These are phyloP conservation scores for Apolygus lucorum DNA, from an alignment of 1,140 invertebrate species.

Conservation along the genomic window DNA sequence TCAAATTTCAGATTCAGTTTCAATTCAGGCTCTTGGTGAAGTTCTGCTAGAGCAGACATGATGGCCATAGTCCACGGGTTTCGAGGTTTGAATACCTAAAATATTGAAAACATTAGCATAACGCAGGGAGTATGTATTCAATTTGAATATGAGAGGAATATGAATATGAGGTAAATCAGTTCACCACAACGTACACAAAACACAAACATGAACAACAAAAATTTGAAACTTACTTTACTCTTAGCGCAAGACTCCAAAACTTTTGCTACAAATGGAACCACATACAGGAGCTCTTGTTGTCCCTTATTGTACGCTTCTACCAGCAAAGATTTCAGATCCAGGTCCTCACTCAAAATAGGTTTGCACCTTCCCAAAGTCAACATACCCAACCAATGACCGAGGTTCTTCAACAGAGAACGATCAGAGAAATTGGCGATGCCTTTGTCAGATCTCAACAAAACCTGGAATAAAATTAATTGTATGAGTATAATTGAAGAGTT, in stretches of 20 bases:
- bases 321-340: conserved; percentile 90
- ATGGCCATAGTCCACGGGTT: conserved; percentile 98
- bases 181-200: background rate
- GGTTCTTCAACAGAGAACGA: conserved; percentile 90
- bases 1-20: conserved; percentile 97
- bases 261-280: conserved; percentile 99
- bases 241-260: conserved; percentile 94
- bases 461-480: too few relatives aligned
- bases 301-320: conserved; percentile 97
- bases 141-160: background rate
- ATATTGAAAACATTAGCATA: conserved; percentile 39
- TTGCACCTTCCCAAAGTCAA: conserved; percentile 89
- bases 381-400: conserved; percentile 98
- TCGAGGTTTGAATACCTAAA: conserved; percentile 82
- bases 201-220: background rate
- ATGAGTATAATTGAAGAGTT: too few relatives aligned
- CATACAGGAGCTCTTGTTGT: conserved; percentile 94
- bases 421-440: conserved; percentile 97
- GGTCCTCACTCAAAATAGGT: conserved; percentile 83
- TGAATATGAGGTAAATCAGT: background rate
- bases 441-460: conserved; percentile 91
- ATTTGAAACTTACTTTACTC: conserved; percentile 54
- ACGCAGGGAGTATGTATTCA: background rate
- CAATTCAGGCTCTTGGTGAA: conserved; percentile 90
- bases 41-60: conserved; percentile 92